These are phyloP conservation scores for Strigamia maritima DNA, from an alignment of 2,888 invertebrate species.

Conservation along the genomic window DNA sequence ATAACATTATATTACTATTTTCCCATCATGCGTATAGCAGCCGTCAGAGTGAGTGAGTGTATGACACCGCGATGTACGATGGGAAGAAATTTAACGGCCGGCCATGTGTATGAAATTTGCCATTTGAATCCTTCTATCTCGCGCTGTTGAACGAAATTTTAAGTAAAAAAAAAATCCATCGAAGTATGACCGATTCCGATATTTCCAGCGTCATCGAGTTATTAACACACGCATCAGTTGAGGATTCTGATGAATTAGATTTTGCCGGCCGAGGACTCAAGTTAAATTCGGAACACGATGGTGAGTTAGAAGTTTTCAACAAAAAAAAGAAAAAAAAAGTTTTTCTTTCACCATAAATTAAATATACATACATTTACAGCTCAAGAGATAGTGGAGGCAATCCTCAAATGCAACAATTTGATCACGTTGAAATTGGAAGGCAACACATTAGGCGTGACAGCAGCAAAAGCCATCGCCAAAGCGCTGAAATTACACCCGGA, in stretches of 20 bases:
- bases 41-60: no score
- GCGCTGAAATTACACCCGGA: constrained; percentile 74
- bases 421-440: constrained; percentile 80
- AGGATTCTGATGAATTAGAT: constrained; percentile 62
- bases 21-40: no score
- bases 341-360: background rate
- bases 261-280: constrained; percentile 77
- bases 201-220: constrained; percentile 44
- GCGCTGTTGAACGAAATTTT: background rate
- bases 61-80: no score
- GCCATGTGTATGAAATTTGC: no score
- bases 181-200: constrained; percentile 43
- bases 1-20: no score
- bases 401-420: constrained; percentile 66
- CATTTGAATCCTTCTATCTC: no score
- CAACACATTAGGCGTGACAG: constrained; percentile 87
- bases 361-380: constrained; percentile 46
- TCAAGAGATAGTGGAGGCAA: constrained; percentile 66
- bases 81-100: no score
- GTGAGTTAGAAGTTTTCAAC: no score
- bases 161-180: background rate
- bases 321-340: no score
- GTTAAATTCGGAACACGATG: constrained; percentile 73
- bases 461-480: constrained; percentile 78
- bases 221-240: constrained; percentile 47